phyloP scores from a whole-genome alignment of 2,113 vertebrate genomes.

The Gila orcuttii region DNA sequence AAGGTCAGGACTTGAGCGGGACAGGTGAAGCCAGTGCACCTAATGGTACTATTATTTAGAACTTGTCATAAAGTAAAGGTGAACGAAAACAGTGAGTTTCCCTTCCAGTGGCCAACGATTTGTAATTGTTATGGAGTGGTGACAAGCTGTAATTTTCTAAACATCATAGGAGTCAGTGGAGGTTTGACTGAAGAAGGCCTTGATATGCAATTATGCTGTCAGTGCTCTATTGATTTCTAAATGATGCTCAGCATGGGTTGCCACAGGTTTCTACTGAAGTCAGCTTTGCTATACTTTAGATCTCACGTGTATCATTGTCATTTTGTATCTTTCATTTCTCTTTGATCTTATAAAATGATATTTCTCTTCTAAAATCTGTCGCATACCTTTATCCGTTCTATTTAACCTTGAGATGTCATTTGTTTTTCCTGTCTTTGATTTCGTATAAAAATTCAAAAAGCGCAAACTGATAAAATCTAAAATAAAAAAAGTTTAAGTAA shows the following conservation, averaged over 20 bases:
- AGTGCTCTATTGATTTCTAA: slow-evolving; percentile 9
- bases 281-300: slow-evolving; percentile 14
- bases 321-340: not conserved
- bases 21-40: slow-evolving; percentile 2
- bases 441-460: slow-evolving; percentile 42
- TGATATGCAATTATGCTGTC: slow-evolving; percentile 36
- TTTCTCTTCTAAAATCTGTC: not conserved
- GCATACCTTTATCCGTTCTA: not conserved
- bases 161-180: slow-evolving; percentile 17
- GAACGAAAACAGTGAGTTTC: not conserved
- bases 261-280: slow-evolving; percentile 34
- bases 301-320: slow-evolving; percentile 8
- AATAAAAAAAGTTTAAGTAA: slow-evolving; percentile 44
- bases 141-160: slow-evolving; percentile 9
- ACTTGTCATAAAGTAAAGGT: not conserved
- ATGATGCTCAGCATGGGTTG: not conserved
- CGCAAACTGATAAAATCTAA: slow-evolving; percentile 45
- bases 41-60: not conserved
- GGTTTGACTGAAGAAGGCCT: slow-evolving; percentile 7
- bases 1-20: not conserved
- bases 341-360: slow-evolving; percentile 17
- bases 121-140: slow-evolving; percentile 16
- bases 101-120: slow-evolving; percentile 19
- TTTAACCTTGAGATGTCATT: slow-evolving; percentile 5
- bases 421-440: slow-evolving; percentile 51